Conservation (phyloP, 1,140 invertebrate species). For the Brachionus angularis region DNA sequence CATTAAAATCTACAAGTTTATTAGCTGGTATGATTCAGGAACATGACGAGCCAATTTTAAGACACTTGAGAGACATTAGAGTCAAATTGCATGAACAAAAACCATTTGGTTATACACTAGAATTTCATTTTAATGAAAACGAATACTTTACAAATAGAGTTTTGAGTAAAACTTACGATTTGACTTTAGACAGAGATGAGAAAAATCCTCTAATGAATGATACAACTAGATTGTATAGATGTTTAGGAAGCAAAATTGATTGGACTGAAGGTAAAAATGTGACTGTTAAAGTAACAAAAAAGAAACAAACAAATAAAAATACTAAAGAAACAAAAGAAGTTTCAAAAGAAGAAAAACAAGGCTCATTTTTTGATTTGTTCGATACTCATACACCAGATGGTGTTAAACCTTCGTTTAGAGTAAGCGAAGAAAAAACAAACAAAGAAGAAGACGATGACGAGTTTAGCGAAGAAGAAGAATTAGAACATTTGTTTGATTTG, state of each 20-base stretch:
- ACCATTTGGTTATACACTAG: constrained; percentile 71
- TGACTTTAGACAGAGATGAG: constrained; percentile 86
- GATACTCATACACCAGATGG: constrained; percentile 65
- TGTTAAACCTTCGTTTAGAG: constrained; percentile 15
- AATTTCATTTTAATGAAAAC: constrained; percentile 90
- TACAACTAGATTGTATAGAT: constrained; percentile 91
- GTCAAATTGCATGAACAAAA: constrained; percentile 50
- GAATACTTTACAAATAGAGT: constrained; percentile 89
- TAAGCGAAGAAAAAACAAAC: not conserved
- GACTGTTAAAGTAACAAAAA: constrained; percentile 89
- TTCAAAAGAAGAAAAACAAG: constrained; percentile 77
- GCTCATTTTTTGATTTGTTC: constrained; percentile 99
- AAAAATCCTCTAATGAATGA: constrained; percentile 91
- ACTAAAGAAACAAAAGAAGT: constrained; percentile 82
- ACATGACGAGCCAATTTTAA: constrained; percentile 88
- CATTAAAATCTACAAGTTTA: constrained; percentile 87
- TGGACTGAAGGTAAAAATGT: constrained; percentile 96
- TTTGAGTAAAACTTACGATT: constrained; percentile 88
- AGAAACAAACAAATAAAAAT: constrained; percentile 98
- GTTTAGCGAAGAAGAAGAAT: constrained; percentile 58
- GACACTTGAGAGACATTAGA: constrained; percentile 83
- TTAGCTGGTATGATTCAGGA: constrained; percentile 81
- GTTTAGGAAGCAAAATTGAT: constrained; percentile 80
- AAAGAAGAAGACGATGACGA: constrained; percentile 2
- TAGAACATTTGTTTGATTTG: constrained; percentile 72